Evolutionary conservation across 2,888 invertebrate genomes (phyloP).

Genomic region (Silvanus unidentatus): DNA sequence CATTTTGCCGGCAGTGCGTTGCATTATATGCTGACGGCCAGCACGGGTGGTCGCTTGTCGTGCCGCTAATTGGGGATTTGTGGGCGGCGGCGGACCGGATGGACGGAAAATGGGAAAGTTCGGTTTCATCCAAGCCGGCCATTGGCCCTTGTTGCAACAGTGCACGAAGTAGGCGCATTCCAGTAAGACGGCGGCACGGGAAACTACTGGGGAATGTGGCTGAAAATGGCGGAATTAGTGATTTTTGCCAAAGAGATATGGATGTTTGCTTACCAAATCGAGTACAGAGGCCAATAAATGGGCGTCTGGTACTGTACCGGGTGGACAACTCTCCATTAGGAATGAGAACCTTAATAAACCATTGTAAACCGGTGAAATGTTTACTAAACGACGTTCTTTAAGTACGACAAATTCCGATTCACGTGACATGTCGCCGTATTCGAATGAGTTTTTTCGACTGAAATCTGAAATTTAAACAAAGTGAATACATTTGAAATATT

Average conservation of each 20-base stretch:
- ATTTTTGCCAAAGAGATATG: neutral
- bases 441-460: slow-evolving; percentile 77
- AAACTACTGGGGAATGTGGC: slow-evolving; percentile 91
- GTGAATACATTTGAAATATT: too few species aligned
- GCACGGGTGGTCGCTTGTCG: slow-evolving; percentile 5
- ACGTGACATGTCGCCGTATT: slow-evolving; percentile 70
- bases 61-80: slow-evolving; percentile 44
- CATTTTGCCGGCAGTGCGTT: slow-evolving; percentile 89
- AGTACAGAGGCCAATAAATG: slow-evolving; percentile 89
- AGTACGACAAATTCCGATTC: slow-evolving; percentile 85
- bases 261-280: slow-evolving; percentile 78
- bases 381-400: slow-evolving; percentile 81
- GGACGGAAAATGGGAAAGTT: slow-evolving; percentile 70
- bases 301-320: slow-evolving; percentile 94
- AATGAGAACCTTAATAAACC: slow-evolving; percentile 89
- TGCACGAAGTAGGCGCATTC: slow-evolving; percentile 97
- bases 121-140: slow-evolving; percentile 97
- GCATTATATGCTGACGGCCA: slow-evolving; percentile 62
- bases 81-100: slow-evolving; percentile 56
- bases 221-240: slow-evolving; percentile 41
- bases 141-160: slow-evolving; percentile 95
- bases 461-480: slow-evolving; percentile 49
- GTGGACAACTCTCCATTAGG: slow-evolving; percentile 89
- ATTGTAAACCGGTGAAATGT: slow-evolving; percentile 70
- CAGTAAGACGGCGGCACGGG: slow-evolving; percentile 83